These are phyloP conservation scores for Leptopilina syphax DNA, from an alignment of 2,888 invertebrate genomes.

Conservation along the genomic window DNA sequence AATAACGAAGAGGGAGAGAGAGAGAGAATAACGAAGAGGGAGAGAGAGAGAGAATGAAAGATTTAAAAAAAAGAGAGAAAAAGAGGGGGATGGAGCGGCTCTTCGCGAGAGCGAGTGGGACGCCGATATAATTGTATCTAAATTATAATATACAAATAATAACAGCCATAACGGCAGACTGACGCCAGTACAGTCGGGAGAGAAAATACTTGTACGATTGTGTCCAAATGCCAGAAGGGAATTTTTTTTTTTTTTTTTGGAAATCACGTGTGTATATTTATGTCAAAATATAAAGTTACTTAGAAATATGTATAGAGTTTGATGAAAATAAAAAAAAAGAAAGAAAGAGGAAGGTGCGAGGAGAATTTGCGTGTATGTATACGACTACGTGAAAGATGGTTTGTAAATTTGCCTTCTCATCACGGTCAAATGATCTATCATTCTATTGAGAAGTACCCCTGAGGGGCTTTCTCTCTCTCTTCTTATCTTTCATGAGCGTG, in stretches of 20 bases:
- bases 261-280: neutral
- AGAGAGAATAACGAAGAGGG: slow-evolving; percentile 45
- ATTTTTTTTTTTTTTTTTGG: neutral
- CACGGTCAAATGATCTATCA: slow-evolving; percentile 1
- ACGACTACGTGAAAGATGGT: neutral
- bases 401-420: slow-evolving; percentile 8
- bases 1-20: slow-evolving; percentile 46
- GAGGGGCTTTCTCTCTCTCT: neutral
- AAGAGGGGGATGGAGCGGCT: slow-evolving; percentile 34
- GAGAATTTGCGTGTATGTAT: neutral
- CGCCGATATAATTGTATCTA: slow-evolving; percentile 75
- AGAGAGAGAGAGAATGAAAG: slow-evolving; percentile 43
- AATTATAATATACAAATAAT: slow-evolving; percentile 77
- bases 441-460: neutral
- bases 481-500: no score
- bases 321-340: no score
- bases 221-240: neutral
- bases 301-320: no score
- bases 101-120: slow-evolving; percentile 65
- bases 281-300: neutral
- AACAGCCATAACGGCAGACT: slow-evolving; percentile 75
- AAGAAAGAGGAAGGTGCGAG: no score
- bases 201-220: slow-evolving; percentile 57
- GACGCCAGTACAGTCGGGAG: slow-evolving; percentile 75
- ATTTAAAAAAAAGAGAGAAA: neutral